Evolutionary conservation across 2,113 vertebrate genomes (phyloP), one percentile per base, ranked within the genome.

Genomic region (Xenopus borealis): DNA sequence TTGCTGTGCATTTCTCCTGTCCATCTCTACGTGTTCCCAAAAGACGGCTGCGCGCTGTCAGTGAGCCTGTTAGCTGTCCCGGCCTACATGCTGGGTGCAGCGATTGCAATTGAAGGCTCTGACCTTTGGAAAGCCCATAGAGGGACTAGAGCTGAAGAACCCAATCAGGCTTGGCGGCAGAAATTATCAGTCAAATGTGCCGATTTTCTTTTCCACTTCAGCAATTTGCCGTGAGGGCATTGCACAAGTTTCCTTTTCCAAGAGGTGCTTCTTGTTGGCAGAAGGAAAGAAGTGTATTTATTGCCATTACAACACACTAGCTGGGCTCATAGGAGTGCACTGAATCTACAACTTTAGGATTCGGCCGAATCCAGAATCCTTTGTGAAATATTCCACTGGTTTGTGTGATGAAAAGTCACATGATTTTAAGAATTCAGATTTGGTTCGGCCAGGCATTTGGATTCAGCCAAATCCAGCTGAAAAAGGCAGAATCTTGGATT

Each of bases 201-300:
- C 44, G 55, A 53, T 57, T 75, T 55, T 69, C 44, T 61, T 50
- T 72, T 57, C 63, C 75, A 59, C 10, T 18, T 66, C 45, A 78
- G 53, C 27, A 17, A 27, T 27, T 71, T 44, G 27, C 69, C 30
- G 59, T 47, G 20, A 44, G 40, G 14, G 20, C 8, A 55, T 16
- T n/a, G 14, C 53, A 55, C 14, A 8, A 55, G 53, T 50, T 50
- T 50, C 47, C 33, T 40, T 7, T 40, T 40, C 1, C 33, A 40
- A 40, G 6, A 40, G 33, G 33, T 40, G 6, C 33, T 40, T 40
- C 33, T 9, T 40, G 33, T 12, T 50, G 11, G 47, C 2, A 50
- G 47, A 12, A 4, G 47, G 12, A 50, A 2, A 55, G 14, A 55
- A 7, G 53, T 8, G 12, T 18, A 55, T 55, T 55, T 16, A 55